These are phyloP conservation scores for Anhinga anhinga DNA, from an alignment of 2,113 vertebrate genomes.

Conservation along the genomic window DNA sequence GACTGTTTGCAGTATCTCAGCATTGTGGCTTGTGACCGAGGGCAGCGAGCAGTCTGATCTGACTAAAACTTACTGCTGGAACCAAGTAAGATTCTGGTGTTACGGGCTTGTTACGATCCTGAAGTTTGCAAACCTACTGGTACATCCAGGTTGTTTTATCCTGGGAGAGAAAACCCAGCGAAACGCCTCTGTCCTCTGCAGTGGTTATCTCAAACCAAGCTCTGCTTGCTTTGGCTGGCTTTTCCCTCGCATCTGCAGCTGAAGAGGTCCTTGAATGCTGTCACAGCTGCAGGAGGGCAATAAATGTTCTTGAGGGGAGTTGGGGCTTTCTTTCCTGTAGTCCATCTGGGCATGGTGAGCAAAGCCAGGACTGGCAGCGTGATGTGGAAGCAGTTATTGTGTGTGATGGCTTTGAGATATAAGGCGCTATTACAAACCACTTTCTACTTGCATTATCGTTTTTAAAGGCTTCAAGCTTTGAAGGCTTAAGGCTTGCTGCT, in stretches of 20 bases:
- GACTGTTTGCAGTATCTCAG: background rate
- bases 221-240: fast-evolving
- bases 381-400: background rate
- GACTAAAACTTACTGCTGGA: background rate
- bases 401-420: background rate
- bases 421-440: background rate
- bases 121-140: background rate
- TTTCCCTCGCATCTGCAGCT: background rate
- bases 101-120: background rate
- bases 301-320: background rate
- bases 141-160: background rate
- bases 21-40: background rate
- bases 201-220: background rate
- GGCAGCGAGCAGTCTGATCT: background rate
- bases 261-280: background rate
- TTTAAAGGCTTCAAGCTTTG: background rate
- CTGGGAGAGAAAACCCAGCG: background rate
- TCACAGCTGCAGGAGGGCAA: background rate
- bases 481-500: background rate
- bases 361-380: fast-evolving
- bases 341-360: fast-evolving
- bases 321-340: background rate
- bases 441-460: background rate
- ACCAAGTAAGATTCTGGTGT: background rate
- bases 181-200: background rate